Evolutionary conservation across 2,113 vertebrate species (phyloP), one percentile per base, ranked within the genome.

Genomic region (Spea multiplicata): DNA sequence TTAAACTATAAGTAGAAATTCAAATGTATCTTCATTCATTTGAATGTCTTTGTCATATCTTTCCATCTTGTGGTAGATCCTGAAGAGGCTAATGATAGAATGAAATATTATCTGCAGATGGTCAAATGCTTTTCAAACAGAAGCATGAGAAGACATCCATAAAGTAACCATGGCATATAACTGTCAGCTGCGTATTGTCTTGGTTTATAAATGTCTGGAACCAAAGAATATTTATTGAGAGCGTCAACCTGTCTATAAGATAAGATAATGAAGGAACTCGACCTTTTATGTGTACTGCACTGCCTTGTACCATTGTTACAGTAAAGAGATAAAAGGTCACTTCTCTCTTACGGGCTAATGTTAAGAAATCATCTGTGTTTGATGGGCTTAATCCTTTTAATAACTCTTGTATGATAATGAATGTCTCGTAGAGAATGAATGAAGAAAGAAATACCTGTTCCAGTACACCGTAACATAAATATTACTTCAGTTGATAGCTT

Each of bases 161-260:
- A 73, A 47, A 69, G 30, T 46, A 69, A 6, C n/a, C 48, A 13
- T 67, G 65, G 16, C 66, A 68, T 52, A 52, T 57, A 14, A 45
- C 67, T 76, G 8, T 69, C 52, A 76, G 7, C 17, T 30, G 65
- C 44, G 17, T 44, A 74, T 65, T 45, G n/a, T 47, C 66, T 76
- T 68, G 44, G 44, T 14, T 76, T 67, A 69, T n/a, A 61, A 68
- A 7, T 46, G 9, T 59, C 3, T 13, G 47, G 53, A 61, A 8
- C 57, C 13, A 6, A 9, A 30, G 75, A 14, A 69, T 30, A 68
- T 59, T 68, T 67, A 68, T 76, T 68, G 30, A 75, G 44, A 48
- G 65, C 52, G 64, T 67, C 74, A 68, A 66, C 50, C 9, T 76
- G 44, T 68, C 50, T 68, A 57, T 67, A 46, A 47, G 65, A 76